phyloP scores from a whole-genome alignment of 2,113 vertebrate species.

The Caranx ignobilis region DNA sequence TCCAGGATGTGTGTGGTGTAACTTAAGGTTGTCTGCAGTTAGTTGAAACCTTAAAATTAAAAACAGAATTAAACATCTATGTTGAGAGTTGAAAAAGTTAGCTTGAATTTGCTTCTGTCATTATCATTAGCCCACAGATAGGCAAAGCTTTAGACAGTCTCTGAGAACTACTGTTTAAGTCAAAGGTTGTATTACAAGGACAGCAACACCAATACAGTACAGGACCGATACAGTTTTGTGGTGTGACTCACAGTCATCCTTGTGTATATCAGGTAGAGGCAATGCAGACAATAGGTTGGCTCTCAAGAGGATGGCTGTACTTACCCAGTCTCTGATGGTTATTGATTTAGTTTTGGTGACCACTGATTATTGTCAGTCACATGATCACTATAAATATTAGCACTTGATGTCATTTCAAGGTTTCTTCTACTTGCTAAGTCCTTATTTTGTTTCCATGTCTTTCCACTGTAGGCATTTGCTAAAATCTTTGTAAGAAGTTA shows the following conservation, averaged over 20 bases:
- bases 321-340: neutral
- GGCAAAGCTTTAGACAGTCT: neutral
- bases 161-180: neutral
- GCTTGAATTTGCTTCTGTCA: neutral
- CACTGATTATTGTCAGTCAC: neutral
- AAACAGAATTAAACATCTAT: neutral
- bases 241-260: neutral
- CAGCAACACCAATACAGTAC: neutral
- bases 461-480: neutral
- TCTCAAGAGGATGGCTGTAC: neutral
- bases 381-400: neutral
- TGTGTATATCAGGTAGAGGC: neutral
- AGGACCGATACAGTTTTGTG: neutral
- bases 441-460: neutral
- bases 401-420: neutral
- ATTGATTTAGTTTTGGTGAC: neutral
- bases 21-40: neutral
- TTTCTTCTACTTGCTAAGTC: too few species aligned
- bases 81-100: neutral
- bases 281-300: neutral
- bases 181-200: neutral
- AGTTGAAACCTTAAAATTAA: neutral
- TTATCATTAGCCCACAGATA: neutral
- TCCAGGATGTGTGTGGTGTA: neutral
- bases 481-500: neutral